Evolutionary conservation across 2,113 vertebrate species (phyloP).

Genomic region (Acanthochromis polyacanthus): DNA sequence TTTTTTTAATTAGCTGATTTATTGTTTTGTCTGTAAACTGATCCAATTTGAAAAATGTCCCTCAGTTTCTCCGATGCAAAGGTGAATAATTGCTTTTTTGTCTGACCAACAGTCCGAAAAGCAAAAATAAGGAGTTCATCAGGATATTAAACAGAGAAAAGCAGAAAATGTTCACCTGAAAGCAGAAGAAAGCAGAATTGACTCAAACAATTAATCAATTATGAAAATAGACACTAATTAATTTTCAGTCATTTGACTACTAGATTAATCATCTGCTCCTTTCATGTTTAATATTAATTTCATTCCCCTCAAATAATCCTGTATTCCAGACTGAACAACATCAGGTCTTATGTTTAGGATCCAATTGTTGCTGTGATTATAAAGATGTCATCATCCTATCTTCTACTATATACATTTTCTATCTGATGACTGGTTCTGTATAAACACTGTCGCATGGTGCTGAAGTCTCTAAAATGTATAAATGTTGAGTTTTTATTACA

Average conservation of each 20-base stretch:
- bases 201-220: constrained; percentile 13
- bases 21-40: constrained; percentile 33
- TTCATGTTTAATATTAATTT: constrained; percentile 8
- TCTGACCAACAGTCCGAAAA: not conserved
- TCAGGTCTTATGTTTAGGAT: not conserved
- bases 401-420: not conserved
- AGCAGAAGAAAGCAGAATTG: not conserved
- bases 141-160: constrained; percentile 3
- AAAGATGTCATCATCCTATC: not conserved
- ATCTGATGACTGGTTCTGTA: not conserved
- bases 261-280: constrained; percentile 14
- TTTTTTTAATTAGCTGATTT: constrained; percentile 37
- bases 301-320: not conserved
- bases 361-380: not conserved
- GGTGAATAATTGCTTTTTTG: constrained; percentile 32
- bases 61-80: constrained; percentile 9
- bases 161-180: not conserved
- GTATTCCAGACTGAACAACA: not conserved
- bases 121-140: not conserved
- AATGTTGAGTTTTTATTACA: not conserved
- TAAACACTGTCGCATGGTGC: not conserved
- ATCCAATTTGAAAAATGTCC: constrained; percentile 17
- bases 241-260: not conserved
- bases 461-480: not conserved
- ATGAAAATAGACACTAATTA: not conserved